Evolutionary conservation across 1,140 invertebrate species (phyloP).

Genomic region (Branchinecta lindahli): DNA sequence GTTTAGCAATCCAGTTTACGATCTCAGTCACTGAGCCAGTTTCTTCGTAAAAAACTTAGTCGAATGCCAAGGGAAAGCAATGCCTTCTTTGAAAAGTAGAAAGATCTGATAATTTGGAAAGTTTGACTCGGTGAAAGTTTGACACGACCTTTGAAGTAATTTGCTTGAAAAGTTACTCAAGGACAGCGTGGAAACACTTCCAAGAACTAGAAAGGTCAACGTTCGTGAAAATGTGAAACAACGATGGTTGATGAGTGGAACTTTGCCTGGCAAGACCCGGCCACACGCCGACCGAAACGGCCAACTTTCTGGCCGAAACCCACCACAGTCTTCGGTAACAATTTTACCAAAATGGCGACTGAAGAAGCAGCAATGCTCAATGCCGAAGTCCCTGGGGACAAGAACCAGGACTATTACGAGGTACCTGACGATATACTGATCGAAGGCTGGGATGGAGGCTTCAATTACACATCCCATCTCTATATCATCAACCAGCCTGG

Average conservation of each 20-base stretch:
- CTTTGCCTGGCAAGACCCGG: not conserved
- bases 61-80: too few species aligned
- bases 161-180: too few species aligned
- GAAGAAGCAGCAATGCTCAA: constrained; percentile 2
- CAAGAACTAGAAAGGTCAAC: too few species aligned
- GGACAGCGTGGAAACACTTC: too few species aligned
- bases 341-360: not conserved
- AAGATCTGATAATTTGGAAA: too few species aligned
- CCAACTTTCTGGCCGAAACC: not conserved
- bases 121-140: too few species aligned
- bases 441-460: not conserved
- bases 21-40: too few species aligned
- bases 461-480: not conserved
- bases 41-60: too few species aligned
- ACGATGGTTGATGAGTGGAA: not conserved
- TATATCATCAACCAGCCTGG: not conserved
- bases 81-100: too few species aligned
- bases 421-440: not conserved
- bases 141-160: too few species aligned
- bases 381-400: not conserved
- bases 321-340: not conserved
- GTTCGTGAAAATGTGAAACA: too few species aligned
- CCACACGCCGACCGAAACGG: not conserved
- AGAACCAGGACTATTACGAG: not conserved
- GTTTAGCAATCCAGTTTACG: too few species aligned